Conservation (phyloP, 2,888 invertebrate genomes). For the Lasioglossum vierecki region DNA sequence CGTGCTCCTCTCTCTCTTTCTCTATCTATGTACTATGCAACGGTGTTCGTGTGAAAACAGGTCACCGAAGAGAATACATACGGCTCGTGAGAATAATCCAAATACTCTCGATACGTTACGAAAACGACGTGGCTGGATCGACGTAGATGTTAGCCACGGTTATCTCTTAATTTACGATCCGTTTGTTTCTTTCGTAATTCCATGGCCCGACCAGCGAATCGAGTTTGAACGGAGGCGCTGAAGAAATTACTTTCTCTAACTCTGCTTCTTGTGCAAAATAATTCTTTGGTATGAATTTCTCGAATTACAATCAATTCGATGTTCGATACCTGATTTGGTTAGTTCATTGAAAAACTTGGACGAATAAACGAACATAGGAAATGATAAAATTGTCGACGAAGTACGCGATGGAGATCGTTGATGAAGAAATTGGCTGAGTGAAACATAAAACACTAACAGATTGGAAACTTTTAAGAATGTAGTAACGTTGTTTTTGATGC, state of each 20-base stretch:
- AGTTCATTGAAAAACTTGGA: not conserved
- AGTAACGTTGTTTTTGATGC: no score
- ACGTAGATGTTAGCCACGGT: not conserved
- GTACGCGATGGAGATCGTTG: no score
- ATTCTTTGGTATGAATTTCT: not conserved
- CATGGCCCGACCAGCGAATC: not conserved
- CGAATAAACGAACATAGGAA: not conserved
- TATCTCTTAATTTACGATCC: not conserved
- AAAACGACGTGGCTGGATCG: slow-evolving; percentile 18
- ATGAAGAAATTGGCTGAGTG: no score
- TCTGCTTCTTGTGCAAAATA: not conserved
- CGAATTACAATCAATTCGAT: not conserved
- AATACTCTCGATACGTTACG: slow-evolving; percentile 12
- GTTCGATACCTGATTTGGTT: not conserved
- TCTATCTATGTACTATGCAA: not conserved
- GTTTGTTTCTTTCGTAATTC: not conserved
- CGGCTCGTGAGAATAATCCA: slow-evolving; percentile 24
- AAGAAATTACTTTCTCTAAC: not conserved
- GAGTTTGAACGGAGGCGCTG: not conserved
- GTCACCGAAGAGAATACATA: slow-evolving; percentile 32
- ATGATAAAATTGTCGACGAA: not conserved
- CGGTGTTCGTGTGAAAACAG: slow-evolving; percentile 28
- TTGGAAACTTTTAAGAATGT: no score
- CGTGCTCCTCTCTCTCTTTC: not conserved
- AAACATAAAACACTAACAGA: no score